These are phyloP conservation scores for Triplophysa yarkandensis DNA, from an alignment of 2,797 vertebrate species.

Conservation along the genomic window DNA sequence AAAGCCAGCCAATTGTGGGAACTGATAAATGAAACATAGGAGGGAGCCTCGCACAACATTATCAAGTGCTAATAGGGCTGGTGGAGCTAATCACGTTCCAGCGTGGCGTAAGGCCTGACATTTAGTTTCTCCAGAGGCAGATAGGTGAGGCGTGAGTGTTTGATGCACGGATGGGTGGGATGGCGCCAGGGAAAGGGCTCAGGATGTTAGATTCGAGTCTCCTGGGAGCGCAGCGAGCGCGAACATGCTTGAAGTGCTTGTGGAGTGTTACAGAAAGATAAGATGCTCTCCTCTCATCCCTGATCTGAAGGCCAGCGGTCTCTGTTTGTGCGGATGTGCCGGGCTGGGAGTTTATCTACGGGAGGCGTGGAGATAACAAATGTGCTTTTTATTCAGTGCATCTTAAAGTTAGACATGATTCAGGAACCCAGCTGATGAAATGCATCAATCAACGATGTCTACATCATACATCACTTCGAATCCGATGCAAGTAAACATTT, in stretches of 20 bases:
- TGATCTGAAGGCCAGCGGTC: conserved; percentile 28
- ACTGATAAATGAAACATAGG: conserved; percentile 62
- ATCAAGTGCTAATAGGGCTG: conserved; percentile 60
- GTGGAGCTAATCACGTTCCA: conserved; percentile 68
- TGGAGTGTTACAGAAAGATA: conserved; percentile 54
- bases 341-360: conserved; percentile 12
- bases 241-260: conserved; percentile 49
- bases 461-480: not conserved
- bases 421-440: not conserved
- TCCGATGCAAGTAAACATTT: not conserved
- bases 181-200: conserved; percentile 43
- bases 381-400: conserved; percentile 3
- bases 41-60: conserved; percentile 68
- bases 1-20: conserved; percentile 49
- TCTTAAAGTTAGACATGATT: conserved; percentile 3
- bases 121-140: conserved; percentile 61
- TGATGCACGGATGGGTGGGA: conserved; percentile 58
- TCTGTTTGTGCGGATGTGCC: not conserved
- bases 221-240: conserved; percentile 37
- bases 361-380: not conserved
- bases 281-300: conserved; percentile 47
- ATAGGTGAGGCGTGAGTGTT: conserved; percentile 60
- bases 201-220: conserved; percentile 32
- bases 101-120: conserved; percentile 61
- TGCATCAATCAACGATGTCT: not conserved